Conservation (phyloP, 2,113 vertebrate species). For the Indicator maculatus region DNA sequence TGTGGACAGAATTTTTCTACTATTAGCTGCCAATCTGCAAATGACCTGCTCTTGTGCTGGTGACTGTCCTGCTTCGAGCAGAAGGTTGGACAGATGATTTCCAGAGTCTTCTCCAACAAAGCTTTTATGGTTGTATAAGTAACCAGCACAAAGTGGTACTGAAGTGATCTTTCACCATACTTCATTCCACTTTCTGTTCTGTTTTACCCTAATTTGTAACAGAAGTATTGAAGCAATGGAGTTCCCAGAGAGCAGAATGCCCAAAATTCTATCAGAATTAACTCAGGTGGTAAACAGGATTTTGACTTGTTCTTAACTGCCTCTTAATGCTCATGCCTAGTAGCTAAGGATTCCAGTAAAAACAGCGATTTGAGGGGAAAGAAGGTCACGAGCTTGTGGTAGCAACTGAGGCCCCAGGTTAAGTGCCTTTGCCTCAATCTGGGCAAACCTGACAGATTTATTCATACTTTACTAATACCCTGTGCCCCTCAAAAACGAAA, state of each 20-base stretch:
- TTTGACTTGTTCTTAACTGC: not conserved
- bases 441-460: not conserved
- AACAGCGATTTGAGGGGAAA: not conserved
- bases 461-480: not conserved
- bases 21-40: not conserved
- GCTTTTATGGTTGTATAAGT: not conserved
- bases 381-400: not conserved
- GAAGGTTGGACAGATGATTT: not conserved
- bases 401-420: not conserved
- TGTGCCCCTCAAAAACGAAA: not conserved
- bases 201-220: not conserved
- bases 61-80: not conserved
- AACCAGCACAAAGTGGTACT: not conserved
- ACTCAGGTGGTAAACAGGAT: not conserved
- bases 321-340: not conserved
- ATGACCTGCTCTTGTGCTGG: not conserved
- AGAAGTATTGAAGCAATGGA: not conserved
- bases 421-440: not conserved
- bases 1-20: not conserved
- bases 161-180: not conserved
- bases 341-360: constrained; percentile 1
- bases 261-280: not conserved
- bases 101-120: not conserved
- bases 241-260: not conserved
- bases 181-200: not conserved